phyloP scores from a whole-genome alignment of 2,888 invertebrate species.

The Lumbricus terrestris region DNA sequence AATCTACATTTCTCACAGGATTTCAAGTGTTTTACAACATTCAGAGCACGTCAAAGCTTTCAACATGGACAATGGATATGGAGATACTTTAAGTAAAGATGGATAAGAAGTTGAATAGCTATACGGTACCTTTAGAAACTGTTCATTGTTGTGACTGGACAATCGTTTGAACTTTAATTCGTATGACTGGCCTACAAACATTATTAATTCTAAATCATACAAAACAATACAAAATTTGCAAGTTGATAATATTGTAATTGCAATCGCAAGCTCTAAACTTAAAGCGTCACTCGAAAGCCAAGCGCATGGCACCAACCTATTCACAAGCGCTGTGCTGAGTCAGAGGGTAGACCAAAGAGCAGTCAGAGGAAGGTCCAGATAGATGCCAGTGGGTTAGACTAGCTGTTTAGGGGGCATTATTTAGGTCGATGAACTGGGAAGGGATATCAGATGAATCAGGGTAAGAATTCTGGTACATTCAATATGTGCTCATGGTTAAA shows the following conservation, averaged over 20 bases:
- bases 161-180: constrained; percentile 82
- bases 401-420: too few species aligned
- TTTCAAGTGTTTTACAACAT: neutral
- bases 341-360: too few species aligned
- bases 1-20: neutral
- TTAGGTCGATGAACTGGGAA: too few species aligned
- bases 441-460: too few species aligned
- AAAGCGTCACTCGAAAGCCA: too few species aligned
- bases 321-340: too few species aligned
- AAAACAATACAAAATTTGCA: neutral
- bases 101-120: neutral
- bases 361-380: too few species aligned
- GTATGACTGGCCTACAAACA: constrained; percentile 75
- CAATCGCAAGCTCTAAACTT: too few species aligned
- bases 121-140: constrained; percentile 23
- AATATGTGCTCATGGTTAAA: too few species aligned
- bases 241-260: neutral
- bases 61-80: neutral
- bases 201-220: neutral
- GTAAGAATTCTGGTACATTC: too few species aligned
- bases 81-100: neutral
- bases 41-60: neutral
- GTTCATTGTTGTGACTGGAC: constrained; percentile 7
- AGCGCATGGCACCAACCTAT: too few species aligned
- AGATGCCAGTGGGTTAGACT: too few species aligned